A percentile compares a stretch with the other conserved stretches of the same genome.
phyloP scores from a whole-genome alignment of 2,888 invertebrate genomes.

The Theretra japonica region DNA sequence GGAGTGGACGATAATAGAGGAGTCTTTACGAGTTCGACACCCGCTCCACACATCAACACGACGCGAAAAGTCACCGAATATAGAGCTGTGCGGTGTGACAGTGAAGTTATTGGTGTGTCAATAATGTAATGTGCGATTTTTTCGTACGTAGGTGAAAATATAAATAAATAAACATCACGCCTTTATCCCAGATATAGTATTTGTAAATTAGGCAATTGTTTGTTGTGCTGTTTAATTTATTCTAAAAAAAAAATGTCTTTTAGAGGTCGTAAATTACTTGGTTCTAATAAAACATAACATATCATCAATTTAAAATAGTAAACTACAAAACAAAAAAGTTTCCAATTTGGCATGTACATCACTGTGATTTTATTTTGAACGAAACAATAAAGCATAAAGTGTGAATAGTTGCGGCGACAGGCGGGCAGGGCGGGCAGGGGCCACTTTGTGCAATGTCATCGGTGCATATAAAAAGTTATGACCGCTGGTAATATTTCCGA shows the following conservation, averaged over 20 bases:
- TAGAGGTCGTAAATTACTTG: no score
- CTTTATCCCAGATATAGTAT: no score
- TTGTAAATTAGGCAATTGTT: no score
- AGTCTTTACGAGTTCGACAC: slow-evolving; percentile 77
- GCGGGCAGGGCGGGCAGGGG: slow-evolving; percentile 31
- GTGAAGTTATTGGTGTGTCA: slow-evolving; percentile 46
- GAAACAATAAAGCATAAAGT: background rate
- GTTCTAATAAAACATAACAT: no score
- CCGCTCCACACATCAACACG: slow-evolving; percentile 76
- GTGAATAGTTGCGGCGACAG: background rate
- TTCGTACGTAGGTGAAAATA: no score
- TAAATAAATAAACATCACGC: no score
- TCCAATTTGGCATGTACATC: no score
- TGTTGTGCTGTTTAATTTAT: no score
- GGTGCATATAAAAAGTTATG: slow-evolving; percentile 85
- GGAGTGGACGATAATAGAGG: slow-evolving; percentile 75
- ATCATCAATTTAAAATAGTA: no score
- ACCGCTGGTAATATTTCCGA: slow-evolving; percentile 82
- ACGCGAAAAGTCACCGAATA: slow-evolving; percentile 48
- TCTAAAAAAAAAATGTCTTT: no score
- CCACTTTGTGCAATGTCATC: slow-evolving; percentile 84
- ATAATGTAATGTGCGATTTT: background rate
- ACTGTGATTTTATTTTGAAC: background rate
- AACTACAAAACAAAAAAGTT: no score
- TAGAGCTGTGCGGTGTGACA: slow-evolving; percentile 39